Evolutionary conservation across 2,888 invertebrate genomes (phyloP), one percentile per base, ranked within the genome.

Genomic region (Nemotelus nigrinus): DNA sequence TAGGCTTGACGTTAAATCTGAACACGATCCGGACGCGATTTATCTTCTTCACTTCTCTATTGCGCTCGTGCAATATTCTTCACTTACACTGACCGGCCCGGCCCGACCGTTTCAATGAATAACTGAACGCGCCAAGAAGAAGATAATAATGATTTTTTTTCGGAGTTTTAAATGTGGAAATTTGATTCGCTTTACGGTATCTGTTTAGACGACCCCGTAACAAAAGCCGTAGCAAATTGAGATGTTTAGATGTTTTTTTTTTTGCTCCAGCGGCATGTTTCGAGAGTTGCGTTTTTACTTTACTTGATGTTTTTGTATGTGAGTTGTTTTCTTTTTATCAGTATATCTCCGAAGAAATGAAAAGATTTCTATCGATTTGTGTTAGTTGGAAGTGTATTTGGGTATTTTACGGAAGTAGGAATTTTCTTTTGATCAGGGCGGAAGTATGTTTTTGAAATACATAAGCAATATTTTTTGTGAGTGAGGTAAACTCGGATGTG

Each of bases 171-270:
- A 60, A 25, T 25, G 25, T 25, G 25, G 25, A 25, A 25, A 25
- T 25, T 25, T 25, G 25, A 78, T 76, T 77, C 71, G 72, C 45
- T 72, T 65, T 77, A 78, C 78, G 77, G 78, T 78, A 76, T 76
- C 70, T 53, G 47, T 44, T 72, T 77, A 78, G 77, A 77, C 67
- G 78, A 74, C 76, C 78, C 65, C 48, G 68, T 70, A 78, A 74
- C 60, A 74, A 63, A 60, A 39, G 55, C 50, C 10, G 5, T 8
- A 41, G 41, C 10, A 60, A 74, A 74, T 74, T 60, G 63, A 74
- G 74, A 60, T 60, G 63, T 74, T 74, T 55, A n/a, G 7, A 55
- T 70, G 39, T 70, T 70, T 55, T 41, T 70, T 70, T 53, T 25
- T 25, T 25, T 25, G 25, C 25, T 25, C 25, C 25, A 25, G 25